Conservation (phyloP, 2,888 invertebrate genomes). For the Hirtodrosophila confusa region DNA sequence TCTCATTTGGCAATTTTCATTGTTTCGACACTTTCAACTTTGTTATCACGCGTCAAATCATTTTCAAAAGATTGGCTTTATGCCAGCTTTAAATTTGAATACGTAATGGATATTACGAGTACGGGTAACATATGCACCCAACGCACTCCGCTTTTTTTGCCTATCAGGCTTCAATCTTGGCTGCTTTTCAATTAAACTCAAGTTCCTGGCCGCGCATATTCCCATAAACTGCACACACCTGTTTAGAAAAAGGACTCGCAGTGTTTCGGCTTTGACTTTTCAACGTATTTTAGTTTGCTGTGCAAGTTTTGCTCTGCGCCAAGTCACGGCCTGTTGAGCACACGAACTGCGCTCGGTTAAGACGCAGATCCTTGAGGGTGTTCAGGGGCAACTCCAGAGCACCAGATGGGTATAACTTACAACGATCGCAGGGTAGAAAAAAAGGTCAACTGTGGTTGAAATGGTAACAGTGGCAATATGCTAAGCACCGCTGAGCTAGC, state of each 20-base stretch:
- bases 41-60: conserved; percentile 64
- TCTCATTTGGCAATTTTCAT: conserved; percentile 64
- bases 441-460: conserved; percentile 35
- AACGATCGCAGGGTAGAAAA: conserved; percentile 16
- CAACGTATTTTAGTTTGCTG: conserved; percentile 56
- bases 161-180: conserved; percentile 4
- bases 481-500: conserved; percentile 38
- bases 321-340: conserved; percentile 61
- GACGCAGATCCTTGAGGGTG: conserved; percentile 38
- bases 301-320: conserved; percentile 43
- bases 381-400: not conserved
- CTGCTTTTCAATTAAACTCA: conserved; percentile 50
- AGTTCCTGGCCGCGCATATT: conserved; percentile 16
- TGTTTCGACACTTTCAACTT: conserved; percentile 37
- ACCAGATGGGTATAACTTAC: conserved; percentile 32
- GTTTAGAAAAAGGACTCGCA: conserved; percentile 28
- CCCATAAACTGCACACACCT: conserved; percentile 43
- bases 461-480: conserved; percentile 23
- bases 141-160: not conserved
- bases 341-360: conserved; percentile 32
- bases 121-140: conserved; percentile 13
- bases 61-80: conserved; percentile 29
- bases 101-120: conserved; percentile 17
- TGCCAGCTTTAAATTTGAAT: conserved; percentile 70
- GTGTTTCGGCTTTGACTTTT: conserved; percentile 36